Evolutionary conservation across 2,113 vertebrate species (phyloP), one percentile per base, ranked within the genome.

Genomic region (Microtus ochrogaster): DNA sequence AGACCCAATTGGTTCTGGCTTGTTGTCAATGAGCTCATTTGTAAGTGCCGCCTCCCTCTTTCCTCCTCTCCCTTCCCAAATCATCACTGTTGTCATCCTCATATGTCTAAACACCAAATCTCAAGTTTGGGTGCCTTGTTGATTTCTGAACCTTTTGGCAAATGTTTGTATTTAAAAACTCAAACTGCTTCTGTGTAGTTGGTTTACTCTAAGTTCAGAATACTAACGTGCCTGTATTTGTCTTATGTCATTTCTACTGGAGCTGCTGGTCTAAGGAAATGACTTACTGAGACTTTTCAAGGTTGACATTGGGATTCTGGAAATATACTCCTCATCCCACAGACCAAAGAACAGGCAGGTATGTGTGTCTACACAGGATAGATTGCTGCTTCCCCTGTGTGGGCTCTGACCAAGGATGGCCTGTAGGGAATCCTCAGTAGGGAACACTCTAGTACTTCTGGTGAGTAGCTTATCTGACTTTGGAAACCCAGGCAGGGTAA

Each of bases 181-280:
- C 92, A 97, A 96, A 68, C 73, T 96, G 52, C 87, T 68, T 98
- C 95, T 96, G 84, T 93, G 82, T 96, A 95, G 92, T 96, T 97
- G 90, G 93, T 89, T 58, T 58, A 94, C 88, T 78, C 73, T 4
- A 2, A 95, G 86, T 68, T 79, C 52, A 5, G 83, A 88, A 90
- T 90, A 97, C 91, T 92, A 98, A 94, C 81, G 85, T 78, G 92
- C 84, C 92, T 96, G 94, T 86, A 84, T 97, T 98, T 98, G 96
- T 90, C 94, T 96, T 97, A 89, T 94, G 91, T 97, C 96, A 97
- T 97, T 95, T 97, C 97, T 77, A 94, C 84, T 94, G 3, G 98
- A 93, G 49, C 89, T 95, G 86, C 52, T 97, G 97, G 90, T 97
- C 95, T 97, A 96, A 98, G 96, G 98, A 98, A 98, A 98, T 98